Conservation (phyloP, 2,113 vertebrate genomes). For the Eleginops maclovinus region DNA sequence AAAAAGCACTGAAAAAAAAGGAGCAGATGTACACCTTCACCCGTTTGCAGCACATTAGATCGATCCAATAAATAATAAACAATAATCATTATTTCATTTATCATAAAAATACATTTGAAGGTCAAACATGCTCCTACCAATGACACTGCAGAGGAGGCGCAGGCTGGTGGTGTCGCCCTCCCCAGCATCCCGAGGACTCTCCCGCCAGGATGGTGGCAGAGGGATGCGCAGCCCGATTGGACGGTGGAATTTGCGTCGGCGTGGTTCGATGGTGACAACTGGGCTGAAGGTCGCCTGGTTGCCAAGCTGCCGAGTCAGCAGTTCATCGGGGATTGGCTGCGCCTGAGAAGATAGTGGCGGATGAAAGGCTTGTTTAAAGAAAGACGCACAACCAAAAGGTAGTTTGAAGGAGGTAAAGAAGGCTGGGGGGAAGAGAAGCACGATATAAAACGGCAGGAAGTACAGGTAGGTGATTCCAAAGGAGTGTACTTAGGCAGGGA, state of each 20-base stretch:
- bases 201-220: slow-evolving; percentile 95
- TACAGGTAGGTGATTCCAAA: background rate
- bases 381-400: slow-evolving; percentile 2
- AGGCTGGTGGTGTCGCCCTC: slow-evolving; percentile 97
- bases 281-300: slow-evolving; percentile 99
- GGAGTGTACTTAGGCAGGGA: background rate
- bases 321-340: slow-evolving; percentile 94
- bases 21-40: background rate
- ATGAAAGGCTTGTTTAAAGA: slow-evolving; percentile 2
- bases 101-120: background rate
- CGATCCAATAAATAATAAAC: no score
- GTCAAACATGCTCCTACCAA: slow-evolving; percentile 83
- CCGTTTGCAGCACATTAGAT: background rate
- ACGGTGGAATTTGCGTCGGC: slow-evolving; percentile 96
- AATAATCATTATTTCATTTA: no score
- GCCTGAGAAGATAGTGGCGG: slow-evolving; percentile 82
- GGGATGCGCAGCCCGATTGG: slow-evolving; percentile 96
- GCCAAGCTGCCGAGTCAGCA: slow-evolving; percentile 94
- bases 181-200: slow-evolving; percentile 90
- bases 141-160: slow-evolving; percentile 97
- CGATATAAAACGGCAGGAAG: background rate
- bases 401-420: slow-evolving; percentile 12
- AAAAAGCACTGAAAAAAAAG: background rate
- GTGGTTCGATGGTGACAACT: slow-evolving; percentile 95
- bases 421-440: background rate